Percentiles rank a stretch among this genome's conserved stretches.
Conservation (phyloP, 2,797 vertebrate species). For the Numenius phaeopus region DNA sequence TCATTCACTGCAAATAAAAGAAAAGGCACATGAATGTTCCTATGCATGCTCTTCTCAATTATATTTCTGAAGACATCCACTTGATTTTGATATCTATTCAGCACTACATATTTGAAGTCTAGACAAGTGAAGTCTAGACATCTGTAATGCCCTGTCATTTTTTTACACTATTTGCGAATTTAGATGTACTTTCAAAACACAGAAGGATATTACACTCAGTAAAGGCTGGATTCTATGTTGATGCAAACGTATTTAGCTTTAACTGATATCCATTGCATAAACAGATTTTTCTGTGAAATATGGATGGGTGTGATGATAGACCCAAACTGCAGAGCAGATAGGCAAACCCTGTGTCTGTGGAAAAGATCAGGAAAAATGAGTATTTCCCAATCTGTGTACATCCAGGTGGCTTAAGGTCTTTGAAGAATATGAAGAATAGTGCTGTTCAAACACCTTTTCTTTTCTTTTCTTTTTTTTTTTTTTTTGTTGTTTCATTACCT, state of each 20-base stretch:
- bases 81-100: slow-evolving; percentile 14
- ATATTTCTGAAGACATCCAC: not conserved
- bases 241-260: not conserved
- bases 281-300: not conserved
- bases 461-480: accelerated
- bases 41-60: not conserved
- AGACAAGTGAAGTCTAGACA: slow-evolving; percentile 33
- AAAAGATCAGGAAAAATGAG: slow-evolving; percentile 7
- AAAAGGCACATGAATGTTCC: not conserved
- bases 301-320: not conserved
- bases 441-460: not conserved
- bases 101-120: slow-evolving; percentile 4
- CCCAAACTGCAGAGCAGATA: not conserved
- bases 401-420: not conserved
- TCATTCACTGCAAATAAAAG: slow-evolving; percentile 24
- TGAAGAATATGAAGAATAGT: slow-evolving; percentile 1
- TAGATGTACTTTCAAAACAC: not conserved
- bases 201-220: not conserved
- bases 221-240: not conserved
- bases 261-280: not conserved
- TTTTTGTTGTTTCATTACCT: not conserved
- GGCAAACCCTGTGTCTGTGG: not conserved
- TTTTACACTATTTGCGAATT: not conserved
- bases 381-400: not conserved
- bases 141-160: not conserved